Percentiles rank a stretch among this genome's conserved stretches.
Evolutionary conservation across 2,797 vertebrate species (phyloP).

Genomic region (Poliocrania exsul): DNA sequence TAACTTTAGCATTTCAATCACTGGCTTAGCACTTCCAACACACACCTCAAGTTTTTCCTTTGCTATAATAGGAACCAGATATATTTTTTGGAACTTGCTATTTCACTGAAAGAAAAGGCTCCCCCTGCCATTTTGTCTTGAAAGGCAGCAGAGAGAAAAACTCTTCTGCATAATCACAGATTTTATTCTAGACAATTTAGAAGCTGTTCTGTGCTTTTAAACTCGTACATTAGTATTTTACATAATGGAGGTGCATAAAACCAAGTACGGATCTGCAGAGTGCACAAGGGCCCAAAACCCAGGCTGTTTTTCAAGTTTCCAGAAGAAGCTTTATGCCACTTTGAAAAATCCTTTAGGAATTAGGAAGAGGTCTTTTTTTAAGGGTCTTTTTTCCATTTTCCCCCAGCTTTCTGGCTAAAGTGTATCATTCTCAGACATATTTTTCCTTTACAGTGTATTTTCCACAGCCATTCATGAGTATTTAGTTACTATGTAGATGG

Average conservation of each 20-base stretch:
- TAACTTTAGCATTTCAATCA: conserved; percentile 68
- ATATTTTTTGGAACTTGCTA: conserved; percentile 48
- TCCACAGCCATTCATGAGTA: not conserved
- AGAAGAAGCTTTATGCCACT: conserved; percentile 34
- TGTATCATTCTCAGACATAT: conserved; percentile 2
- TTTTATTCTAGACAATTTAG: conserved; percentile 18
- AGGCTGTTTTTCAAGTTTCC: conserved; percentile 16
- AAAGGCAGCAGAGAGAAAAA: conserved; percentile 15
- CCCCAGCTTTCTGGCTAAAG: conserved; percentile 35
- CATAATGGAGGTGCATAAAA: not conserved
- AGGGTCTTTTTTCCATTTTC: conserved; percentile 57
- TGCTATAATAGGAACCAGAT: conserved; percentile 67
- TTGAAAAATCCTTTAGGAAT: conserved; percentile 21
- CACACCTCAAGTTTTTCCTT: conserved; percentile 67
- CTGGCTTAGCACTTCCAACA: conserved; percentile 69
- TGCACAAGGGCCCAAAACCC: not conserved
- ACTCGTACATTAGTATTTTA: not conserved
- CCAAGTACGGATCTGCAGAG: not conserved
- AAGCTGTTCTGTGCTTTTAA: not conserved
- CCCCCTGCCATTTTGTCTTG: conserved; percentile 27
- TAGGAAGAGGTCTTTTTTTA: conserved; percentile 40
- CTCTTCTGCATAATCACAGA: not conserved
- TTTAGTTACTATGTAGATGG: not conserved
- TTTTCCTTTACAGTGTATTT: conserved; percentile 57
- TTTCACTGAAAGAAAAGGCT: conserved; percentile 42